Evolutionary conservation across 1,140 invertebrate species (phyloP), one percentile per base, ranked within the genome.

Genomic region (Colletes gigas): DNA sequence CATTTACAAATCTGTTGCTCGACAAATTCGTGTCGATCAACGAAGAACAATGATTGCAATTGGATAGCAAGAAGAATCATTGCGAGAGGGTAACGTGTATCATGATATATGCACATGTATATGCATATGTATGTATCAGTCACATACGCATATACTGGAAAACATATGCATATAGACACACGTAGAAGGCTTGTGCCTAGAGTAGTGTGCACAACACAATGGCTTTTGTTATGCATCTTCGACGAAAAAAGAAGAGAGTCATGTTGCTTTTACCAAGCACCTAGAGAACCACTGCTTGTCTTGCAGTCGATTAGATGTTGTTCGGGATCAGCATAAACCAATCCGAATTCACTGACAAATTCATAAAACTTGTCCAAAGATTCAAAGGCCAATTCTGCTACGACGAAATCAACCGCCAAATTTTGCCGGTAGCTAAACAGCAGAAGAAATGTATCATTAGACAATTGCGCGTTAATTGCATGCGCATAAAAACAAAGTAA

Each of bases 341-440:
- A 95, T 92, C 95, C 95, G 92, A 97, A 97, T 87, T 96, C 96
- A 92, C 95, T 95, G 91, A 98, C 95, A 95, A 98, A 99, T 93
- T 97, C 96, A 93, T 96, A 94, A 94, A 96, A 97, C 92, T 98
- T 97, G 92, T 96, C 95, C 91, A 93, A 93, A 85, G 96, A 96
- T 89, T 96, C 95, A 95, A 98, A 98, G 88, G 97, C 97, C 95
- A 99, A 95, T 94, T 97, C 96, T 93, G 95, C 95, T 92, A 95
- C 93, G 93, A 99, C 94, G 95, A 96, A 98, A 92, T 96, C 95
- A 94, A 98, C 95, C 89, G 97, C 96, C 94, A 99, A 95, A 93
- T 95, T 96, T 94, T 97, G 98, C 90, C 98, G 97, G 95, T 98
- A 99, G 95, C 98, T 99, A 97, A 94, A 96, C 95, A 96, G 89